Evolutionary conservation across 1,140 invertebrate species (phyloP).

Genomic region (Globodera rostochiensis): DNA sequence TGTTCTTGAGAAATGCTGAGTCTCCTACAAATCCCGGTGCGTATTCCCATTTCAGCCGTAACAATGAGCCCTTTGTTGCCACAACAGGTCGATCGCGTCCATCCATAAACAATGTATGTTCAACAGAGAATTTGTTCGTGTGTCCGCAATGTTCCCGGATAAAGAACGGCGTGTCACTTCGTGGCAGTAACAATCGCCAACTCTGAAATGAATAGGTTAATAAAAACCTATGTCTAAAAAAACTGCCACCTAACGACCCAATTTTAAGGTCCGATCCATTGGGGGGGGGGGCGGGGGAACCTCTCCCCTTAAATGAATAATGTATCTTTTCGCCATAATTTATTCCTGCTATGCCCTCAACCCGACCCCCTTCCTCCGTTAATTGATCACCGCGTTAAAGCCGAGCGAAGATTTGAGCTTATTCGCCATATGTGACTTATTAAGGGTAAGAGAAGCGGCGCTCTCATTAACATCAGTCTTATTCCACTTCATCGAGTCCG

Average conservation of each 20-base stretch:
- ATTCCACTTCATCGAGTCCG: constrained; percentile 57
- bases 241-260: background rate
- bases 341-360: no score
- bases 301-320: no score
- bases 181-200: constrained; percentile 54
- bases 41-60: constrained; percentile 38
- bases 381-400: constrained; percentile 50
- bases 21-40: constrained; percentile 58
- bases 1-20: constrained; percentile 54
- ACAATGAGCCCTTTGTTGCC: constrained; percentile 27
- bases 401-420: constrained; percentile 45
- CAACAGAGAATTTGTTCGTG: constrained; percentile 62
- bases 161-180: constrained; percentile 52
- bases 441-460: constrained; percentile 49
- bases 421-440: constrained; percentile 39
- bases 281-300: no score
- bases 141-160: constrained; percentile 63
- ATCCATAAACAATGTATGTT: constrained; percentile 51
- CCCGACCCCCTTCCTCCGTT: no score
- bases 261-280: no score
- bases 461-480: constrained; percentile 56
- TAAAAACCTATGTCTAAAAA: constrained; percentile 28
- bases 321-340: no score
- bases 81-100: constrained; percentile 58
- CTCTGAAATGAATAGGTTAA: constrained; percentile 40